phyloP scores from a whole-genome alignment of 2,888 invertebrate genomes.

The Melanotus villosus region DNA sequence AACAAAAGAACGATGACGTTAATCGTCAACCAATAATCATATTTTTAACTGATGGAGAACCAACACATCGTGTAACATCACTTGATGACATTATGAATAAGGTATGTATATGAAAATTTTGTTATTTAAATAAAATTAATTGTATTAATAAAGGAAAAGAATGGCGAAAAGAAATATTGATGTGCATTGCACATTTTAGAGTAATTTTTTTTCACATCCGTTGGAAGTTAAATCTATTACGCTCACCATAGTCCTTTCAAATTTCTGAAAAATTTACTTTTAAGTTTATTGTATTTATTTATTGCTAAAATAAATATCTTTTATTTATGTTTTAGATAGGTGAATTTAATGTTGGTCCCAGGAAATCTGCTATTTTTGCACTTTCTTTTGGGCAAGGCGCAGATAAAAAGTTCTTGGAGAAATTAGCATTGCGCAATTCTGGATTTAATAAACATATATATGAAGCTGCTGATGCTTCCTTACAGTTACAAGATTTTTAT shows the following conservation, averaged over 20 bases:
- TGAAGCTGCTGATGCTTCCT: slow-evolving; percentile 77
- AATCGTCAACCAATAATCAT: slow-evolving; percentile 75
- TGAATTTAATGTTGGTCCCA: slow-evolving; percentile 69
- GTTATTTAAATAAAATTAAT: too few relatives aligned
- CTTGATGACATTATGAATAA: slow-evolving; percentile 70
- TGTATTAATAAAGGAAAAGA: too few relatives aligned
- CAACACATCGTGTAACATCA: slow-evolving; percentile 74
- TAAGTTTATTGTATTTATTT: too few relatives aligned
- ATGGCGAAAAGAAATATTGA: too few relatives aligned
- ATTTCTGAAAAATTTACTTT: too few relatives aligned
- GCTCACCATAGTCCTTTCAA: too few relatives aligned
- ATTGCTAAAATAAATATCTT: too few relatives aligned
- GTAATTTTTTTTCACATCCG: too few relatives aligned
- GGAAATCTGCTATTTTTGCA: slow-evolving; percentile 72
- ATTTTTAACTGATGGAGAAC: slow-evolving; percentile 78
- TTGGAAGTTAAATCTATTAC: too few relatives aligned
- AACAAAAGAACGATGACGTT: slow-evolving; percentile 52
- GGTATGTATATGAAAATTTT: slow-evolving; percentile 59
- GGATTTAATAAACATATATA: slow-evolving; percentile 82
- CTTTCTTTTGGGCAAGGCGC: slow-evolving; percentile 81
- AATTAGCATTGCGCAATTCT: slow-evolving; percentile 75
- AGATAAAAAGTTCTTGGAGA: slow-evolving; percentile 77
- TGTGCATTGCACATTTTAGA: too few relatives aligned
- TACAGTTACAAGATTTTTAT: slow-evolving; percentile 79
- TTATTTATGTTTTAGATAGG: slow-evolving; percentile 57